Evolutionary conservation across 2,113 vertebrate genomes (phyloP).

Genomic region (Suricata suricatta): DNA sequence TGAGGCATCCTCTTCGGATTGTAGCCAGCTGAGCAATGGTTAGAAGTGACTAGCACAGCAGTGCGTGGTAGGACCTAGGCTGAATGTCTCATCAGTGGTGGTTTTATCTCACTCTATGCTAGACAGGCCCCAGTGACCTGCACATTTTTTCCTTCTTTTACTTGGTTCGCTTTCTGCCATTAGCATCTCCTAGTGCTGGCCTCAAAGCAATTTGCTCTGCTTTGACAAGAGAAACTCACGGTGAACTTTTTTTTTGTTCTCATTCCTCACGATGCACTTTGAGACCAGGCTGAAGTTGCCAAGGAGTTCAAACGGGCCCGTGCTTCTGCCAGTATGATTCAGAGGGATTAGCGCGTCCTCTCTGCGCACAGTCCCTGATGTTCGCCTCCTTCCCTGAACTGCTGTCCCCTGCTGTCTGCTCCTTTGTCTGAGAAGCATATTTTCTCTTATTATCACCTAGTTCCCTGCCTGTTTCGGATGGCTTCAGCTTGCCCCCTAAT

Average conservation of each 20-base stretch:
- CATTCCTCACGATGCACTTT: slow-evolving; percentile 49
- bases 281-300: slow-evolving; percentile 63
- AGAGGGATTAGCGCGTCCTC: slow-evolving; percentile 39
- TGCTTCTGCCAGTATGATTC: background rate
- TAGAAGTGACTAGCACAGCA: slow-evolving; percentile 14
- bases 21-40: background rate
- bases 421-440: slow-evolving; percentile 72
- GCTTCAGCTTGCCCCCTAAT: slow-evolving; percentile 66
- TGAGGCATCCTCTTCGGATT: slow-evolving; percentile 1
- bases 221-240: slow-evolving; percentile 50
- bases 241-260: slow-evolving; percentile 73
- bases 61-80: background rate
- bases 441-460: slow-evolving; percentile 73
- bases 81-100: background rate
- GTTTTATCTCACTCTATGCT: slow-evolving; percentile 22
- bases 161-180: slow-evolving; percentile 39
- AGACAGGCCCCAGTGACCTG: slow-evolving; percentile 58
- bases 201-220: slow-evolving; percentile 70
- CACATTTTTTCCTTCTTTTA: background rate
- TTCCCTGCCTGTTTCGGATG: slow-evolving; percentile 61
- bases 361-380: background rate
- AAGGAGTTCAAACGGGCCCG: slow-evolving; percentile 56
- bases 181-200: slow-evolving; percentile 47
- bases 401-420: slow-evolving; percentile 56
- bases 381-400: slow-evolving; percentile 31